phyloP scores from a whole-genome alignment of 2,113 vertebrate genomes.

The Barbus barbus region DNA sequence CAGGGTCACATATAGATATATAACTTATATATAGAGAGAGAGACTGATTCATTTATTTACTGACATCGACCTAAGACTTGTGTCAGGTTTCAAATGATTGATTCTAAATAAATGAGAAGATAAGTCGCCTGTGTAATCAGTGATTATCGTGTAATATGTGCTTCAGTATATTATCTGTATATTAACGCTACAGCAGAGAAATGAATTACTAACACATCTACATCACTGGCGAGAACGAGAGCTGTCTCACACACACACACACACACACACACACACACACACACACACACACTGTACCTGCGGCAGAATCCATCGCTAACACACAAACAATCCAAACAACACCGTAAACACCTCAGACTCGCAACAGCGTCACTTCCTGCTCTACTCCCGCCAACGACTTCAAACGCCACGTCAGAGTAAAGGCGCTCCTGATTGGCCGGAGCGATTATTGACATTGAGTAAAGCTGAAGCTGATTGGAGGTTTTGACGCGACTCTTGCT shows the following conservation, averaged over 20 bases:
- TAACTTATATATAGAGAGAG: too few relatives aligned
- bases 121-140: not conserved
- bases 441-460: conserved; percentile 37
- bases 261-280: too few relatives aligned
- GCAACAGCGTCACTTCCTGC: conserved; percentile 48
- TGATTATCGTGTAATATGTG: too few relatives aligned
- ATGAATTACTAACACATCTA: too few relatives aligned
- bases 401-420: conserved; percentile 63
- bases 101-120: too few relatives aligned
- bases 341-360: not conserved
- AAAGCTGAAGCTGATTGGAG: conserved; percentile 62
- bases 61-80: not conserved
- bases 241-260: too few relatives aligned
- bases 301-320: too few relatives aligned
- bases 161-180: too few relatives aligned
- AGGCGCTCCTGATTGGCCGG: conserved; percentile 63
- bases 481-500: accelerated
- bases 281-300: conserved; percentile 16
- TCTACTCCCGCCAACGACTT: conserved; percentile 77
- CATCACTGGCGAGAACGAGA: too few relatives aligned
- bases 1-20: too few relatives aligned
- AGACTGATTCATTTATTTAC: not conserved
- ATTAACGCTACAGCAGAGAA: too few relatives aligned
- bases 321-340: not conserved
- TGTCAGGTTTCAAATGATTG: too few relatives aligned